These are phyloP conservation scores for Ptilonorhynchus violaceus DNA, from an alignment of 2,113 vertebrate species.

Conservation along the genomic window DNA sequence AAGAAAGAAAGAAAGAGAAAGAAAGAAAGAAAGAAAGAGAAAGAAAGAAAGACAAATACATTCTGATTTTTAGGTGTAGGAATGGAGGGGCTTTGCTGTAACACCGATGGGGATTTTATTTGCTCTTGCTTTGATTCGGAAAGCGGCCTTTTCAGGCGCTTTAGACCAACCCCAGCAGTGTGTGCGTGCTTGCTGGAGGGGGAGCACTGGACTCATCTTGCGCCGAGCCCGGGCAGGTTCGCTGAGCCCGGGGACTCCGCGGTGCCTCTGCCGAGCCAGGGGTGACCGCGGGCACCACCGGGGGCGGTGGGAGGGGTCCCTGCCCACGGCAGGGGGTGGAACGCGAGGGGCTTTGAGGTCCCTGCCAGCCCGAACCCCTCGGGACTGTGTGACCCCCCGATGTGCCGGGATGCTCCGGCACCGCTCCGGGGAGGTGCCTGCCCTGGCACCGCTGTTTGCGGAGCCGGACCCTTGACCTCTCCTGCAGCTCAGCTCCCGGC, in stretches of 20 bases:
- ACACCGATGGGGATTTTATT: background rate
- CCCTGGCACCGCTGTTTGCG: fast-evolving
- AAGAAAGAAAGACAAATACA: fast-evolving
- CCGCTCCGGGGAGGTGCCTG: fast-evolving
- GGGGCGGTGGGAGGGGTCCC: background rate
- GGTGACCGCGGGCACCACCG: background rate
- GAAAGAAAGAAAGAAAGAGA: fast-evolving
- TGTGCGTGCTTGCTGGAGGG: background rate
- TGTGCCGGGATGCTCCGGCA: fast-evolving
- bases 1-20: fast-evolving
- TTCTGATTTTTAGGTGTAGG: background rate
- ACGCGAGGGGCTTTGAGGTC: too few species aligned
- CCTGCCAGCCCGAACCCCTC: fast-evolving
- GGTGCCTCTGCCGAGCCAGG: fast-evolving
- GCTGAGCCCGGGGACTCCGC: background rate
- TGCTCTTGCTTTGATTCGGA: background rate
- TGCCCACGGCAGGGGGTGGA: background rate
- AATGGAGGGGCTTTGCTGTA: background rate
- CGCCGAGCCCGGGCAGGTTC: background rate
- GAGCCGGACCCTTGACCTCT: background rate
- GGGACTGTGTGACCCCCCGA: fast-evolving
- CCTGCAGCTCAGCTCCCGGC: background rate
- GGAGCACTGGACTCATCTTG: background rate
- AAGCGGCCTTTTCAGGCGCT: background rate
- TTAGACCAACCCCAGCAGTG: background rate